Conservation (phyloP, 2,888 invertebrate genomes). For the Campoplex capitator region DNA sequence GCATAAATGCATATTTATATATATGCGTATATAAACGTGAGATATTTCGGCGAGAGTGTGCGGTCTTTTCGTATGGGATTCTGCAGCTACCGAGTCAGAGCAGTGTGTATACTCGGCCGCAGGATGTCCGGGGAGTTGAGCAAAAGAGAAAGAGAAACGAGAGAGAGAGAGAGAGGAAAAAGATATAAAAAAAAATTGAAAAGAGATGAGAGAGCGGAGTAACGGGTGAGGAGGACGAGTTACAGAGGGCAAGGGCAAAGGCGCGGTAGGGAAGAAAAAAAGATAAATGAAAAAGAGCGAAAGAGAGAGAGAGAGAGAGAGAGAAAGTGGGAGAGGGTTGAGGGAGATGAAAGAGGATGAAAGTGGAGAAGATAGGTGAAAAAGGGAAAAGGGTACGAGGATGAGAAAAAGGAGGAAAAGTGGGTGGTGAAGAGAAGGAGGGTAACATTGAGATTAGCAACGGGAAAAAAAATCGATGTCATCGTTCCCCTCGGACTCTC, state of each 20-base stretch:
- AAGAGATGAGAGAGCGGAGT: conserved; percentile 44
- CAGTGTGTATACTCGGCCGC: conserved; percentile 1
- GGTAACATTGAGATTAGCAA: conserved; percentile 83
- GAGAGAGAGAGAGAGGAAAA: conserved; percentile 12
- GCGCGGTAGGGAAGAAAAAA: conserved; percentile 56
- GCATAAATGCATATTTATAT: not conserved
- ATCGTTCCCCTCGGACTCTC: conserved; percentile 77
- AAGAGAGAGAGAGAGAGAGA: conserved; percentile 27
- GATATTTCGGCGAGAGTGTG: conserved; percentile 18
- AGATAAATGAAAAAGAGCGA: conserved; percentile 52
- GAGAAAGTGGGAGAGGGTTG: conserved; percentile 41
- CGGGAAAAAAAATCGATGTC: conserved; percentile 84
- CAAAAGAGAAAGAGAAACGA: not conserved
- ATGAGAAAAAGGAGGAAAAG: conserved; percentile 61
- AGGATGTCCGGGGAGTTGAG: conserved; percentile 43
- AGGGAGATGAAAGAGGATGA: conserved; percentile 9
- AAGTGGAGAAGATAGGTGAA: conserved; percentile 39
- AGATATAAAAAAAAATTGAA: conserved; percentile 46
- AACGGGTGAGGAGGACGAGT: conserved; percentile 39
- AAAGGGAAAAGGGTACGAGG: conserved; percentile 58
- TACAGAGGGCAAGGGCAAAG: conserved; percentile 70
- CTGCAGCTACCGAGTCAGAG: conserved; percentile 13
- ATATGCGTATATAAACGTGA: not conserved
- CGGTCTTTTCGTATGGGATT: conserved; percentile 36
- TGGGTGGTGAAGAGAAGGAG: conserved; percentile 66